Conservation (phyloP, 1,140 invertebrate genomes). For the Vanessa tameamea region DNA sequence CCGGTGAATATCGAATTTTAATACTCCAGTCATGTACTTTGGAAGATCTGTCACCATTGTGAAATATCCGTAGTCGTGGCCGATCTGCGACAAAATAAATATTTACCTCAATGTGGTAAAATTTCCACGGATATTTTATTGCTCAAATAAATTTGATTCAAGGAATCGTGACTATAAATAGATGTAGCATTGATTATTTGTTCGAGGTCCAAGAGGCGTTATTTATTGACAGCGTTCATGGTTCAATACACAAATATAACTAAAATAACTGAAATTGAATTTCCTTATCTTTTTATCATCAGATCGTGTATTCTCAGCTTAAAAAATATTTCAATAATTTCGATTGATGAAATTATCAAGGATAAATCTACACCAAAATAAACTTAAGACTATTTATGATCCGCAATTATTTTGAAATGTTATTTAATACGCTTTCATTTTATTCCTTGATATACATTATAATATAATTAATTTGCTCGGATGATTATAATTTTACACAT, state of each 20-base stretch:
- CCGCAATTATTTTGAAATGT: too few relatives aligned
- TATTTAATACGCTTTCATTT: too few relatives aligned
- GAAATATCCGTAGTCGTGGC: constrained; percentile 93
- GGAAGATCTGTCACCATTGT: constrained; percentile 93
- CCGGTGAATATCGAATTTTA: constrained; percentile 88
- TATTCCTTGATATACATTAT: too few relatives aligned
- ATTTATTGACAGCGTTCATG: constrained; percentile 30
- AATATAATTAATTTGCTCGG: too few relatives aligned
- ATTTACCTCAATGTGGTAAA: constrained; percentile 13
- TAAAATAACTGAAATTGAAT: constrained; percentile 20
- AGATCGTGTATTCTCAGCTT: not conserved
- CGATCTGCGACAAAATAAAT: constrained; percentile 75
- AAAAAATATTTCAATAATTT: not conserved
- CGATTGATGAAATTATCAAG: constrained; percentile 7
- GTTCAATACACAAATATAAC: constrained; percentile 22
- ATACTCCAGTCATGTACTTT: constrained; percentile 90
- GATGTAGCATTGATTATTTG: constrained; percentile 32
- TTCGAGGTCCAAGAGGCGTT: constrained; percentile 23
- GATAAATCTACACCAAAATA: not conserved
- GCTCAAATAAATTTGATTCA: constrained; percentile 21
- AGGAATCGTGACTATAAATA: constrained; percentile 30
- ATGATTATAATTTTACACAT: too few relatives aligned
- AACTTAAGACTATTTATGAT: too few relatives aligned
- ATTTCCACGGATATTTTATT: not conserved
- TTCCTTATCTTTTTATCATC: constrained; percentile 28